Base-by-base conservation (phyloP, 2,113 vertebrate genomes). In the Pardalotus punctatus region DNA sequence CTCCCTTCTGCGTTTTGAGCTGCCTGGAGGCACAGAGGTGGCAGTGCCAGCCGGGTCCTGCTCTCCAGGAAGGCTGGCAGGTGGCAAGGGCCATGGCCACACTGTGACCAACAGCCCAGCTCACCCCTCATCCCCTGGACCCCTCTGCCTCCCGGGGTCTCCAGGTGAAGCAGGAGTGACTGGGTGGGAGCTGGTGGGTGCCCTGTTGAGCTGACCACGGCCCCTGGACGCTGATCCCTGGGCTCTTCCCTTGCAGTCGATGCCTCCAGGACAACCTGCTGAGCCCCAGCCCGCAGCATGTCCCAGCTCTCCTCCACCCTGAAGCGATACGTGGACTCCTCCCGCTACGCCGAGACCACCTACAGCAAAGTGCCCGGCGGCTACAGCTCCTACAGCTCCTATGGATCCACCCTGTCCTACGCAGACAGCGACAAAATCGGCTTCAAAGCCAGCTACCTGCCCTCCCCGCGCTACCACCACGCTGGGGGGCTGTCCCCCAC, bases 301-400 rank as follows among this genome's bases (percentile, higher is more conserved):
- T 99, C 99, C 97, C 99, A 99, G 88, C 98, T 99, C 85, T 99
- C 99, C 96, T 99, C 99, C 96, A 99, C 99, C 45, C 98, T 99
- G 98, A 99, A 99, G 98, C 98, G 99, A 53, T 99, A 99, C 36
- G 93, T 97, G 5, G 98, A 98, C 58, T 95, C 98, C 0, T 93
- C 98, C 87, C 99, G 98, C 97, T 99, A 99, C 42, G 74, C 96
- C 2, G 98, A 98, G 84, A 76, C 74, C 82, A 93, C 98, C 89
- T 98, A 97, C 57, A 98, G 98, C 97, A 99, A 98, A 95, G 97
- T 27, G n/a, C 72, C 96, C 57, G 5, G 98, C 23, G 97, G 98
- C 97, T 99, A 99, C 98, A 98, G 98, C 97, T 98, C 98, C 94
- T 99, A 99, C 94, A 94, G 96, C 92, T 98, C 99, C 96, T 98